phyloP scores from a whole-genome alignment of 2,797 vertebrate genomes.

The Leptoclinus maculatus region DNA sequence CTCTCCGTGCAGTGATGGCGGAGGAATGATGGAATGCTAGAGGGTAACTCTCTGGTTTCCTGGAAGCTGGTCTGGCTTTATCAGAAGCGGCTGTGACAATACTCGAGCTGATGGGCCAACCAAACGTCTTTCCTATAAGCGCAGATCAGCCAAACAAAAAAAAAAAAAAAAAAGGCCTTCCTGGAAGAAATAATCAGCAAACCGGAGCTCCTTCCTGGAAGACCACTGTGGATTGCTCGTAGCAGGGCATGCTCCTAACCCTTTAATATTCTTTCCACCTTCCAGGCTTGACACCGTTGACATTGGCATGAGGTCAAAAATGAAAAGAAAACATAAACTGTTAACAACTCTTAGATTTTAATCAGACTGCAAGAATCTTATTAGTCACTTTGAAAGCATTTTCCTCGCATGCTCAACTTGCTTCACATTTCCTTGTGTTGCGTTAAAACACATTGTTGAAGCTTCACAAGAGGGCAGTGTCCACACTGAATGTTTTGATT shows the following conservation, averaged over 20 bases:
- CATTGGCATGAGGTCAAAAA: constrained; percentile 47
- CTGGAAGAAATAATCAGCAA: constrained; percentile 79
- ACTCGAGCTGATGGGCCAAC: constrained; percentile 73
- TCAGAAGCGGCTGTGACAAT: constrained; percentile 85
- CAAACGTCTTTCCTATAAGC: constrained; percentile 73
- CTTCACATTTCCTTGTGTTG: background rate
- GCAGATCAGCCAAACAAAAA: constrained; percentile 68
- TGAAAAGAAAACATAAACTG: constrained; percentile 30
- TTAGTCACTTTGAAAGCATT: constrained; percentile 4
- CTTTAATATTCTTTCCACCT: constrained; percentile 61
- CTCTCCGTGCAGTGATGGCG: constrained; percentile 66
- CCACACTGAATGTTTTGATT: constrained; percentile 52
- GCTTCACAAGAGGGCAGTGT: background rate
- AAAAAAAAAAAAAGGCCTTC: constrained; percentile 53
- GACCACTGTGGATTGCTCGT: constrained; percentile 45
- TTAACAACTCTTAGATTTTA: constrained; percentile 42
- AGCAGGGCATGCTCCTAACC: constrained; percentile 55
- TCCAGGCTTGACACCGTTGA: constrained; percentile 42
- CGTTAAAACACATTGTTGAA: background rate
- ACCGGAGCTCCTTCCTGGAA: constrained; percentile 78
- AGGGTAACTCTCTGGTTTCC: constrained; percentile 84
- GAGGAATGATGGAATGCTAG: constrained; percentile 83
- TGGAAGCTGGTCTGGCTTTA: constrained; percentile 81
- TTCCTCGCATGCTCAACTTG: background rate
- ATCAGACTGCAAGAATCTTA: constrained; percentile 32